Evolutionary conservation across 2,797 vertebrate species (phyloP).

Genomic region (Acipenser oxyrinchus): DNA sequence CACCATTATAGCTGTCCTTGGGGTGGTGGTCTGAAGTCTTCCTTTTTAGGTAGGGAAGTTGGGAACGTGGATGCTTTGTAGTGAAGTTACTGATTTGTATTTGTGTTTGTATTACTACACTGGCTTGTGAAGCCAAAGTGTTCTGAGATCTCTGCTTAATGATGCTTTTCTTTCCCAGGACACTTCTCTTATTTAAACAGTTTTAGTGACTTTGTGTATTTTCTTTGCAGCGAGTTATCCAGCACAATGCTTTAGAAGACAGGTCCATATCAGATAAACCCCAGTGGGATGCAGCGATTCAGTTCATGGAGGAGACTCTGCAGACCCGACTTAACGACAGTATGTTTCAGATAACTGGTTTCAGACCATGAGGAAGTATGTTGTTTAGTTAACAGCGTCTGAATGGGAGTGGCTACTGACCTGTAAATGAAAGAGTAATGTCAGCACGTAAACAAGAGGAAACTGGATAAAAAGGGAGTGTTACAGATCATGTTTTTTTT

Average conservation of each 20-base stretch:
- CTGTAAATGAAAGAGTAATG: too few relatives aligned
- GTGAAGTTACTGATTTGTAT: too few relatives aligned
- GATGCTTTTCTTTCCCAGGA: too few relatives aligned
- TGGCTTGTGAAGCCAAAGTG: too few relatives aligned
- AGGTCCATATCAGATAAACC: constrained; percentile 95
- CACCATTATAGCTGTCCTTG: too few relatives aligned
- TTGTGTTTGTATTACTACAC: too few relatives aligned
- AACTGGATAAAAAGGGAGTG: background rate
- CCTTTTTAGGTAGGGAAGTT: background rate
- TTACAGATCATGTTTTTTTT: background rate
- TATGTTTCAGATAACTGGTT: constrained; percentile 45
- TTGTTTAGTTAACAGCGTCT: background rate
- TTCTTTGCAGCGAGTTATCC: constrained; percentile 81
- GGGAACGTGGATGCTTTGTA: background rate
- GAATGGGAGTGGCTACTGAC: background rate
- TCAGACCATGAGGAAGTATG: background rate
- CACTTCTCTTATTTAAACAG: too few relatives aligned
- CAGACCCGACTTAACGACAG: constrained; percentile 90
- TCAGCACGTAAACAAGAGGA: too few relatives aligned
- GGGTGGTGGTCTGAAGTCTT: too few relatives aligned
- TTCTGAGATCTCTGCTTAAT: too few relatives aligned
- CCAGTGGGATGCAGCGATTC: constrained; percentile 95
- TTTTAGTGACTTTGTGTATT: constrained; percentile 9
- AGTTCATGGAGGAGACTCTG: constrained; percentile 96
- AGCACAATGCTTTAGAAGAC: constrained; percentile 94